A percentile compares a stretch with the other conserved stretches of the same genome.
Evolutionary conservation across 92 coral and sea anemone species (phyloP).

Genomic region (Montipora capitata): DNA sequence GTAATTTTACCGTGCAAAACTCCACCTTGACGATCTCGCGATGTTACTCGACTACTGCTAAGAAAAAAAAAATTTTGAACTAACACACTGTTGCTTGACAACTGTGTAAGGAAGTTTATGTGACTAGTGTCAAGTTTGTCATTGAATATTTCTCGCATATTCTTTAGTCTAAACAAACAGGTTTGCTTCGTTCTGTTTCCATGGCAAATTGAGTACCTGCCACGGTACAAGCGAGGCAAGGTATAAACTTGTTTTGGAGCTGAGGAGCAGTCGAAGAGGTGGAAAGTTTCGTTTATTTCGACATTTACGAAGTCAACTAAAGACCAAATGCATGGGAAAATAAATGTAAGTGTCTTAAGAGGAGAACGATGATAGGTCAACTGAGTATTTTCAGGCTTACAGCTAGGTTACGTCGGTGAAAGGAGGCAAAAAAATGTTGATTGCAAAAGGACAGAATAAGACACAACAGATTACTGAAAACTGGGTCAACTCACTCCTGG

Average conservation of each 20-base stretch:
- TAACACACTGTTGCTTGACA: slow-evolving; percentile 26
- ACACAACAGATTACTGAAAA: neutral
- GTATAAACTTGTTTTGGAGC: neutral
- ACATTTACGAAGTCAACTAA: too few relatives aligned
- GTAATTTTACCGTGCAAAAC: slow-evolving; percentile 15
- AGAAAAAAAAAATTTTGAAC: neutral
- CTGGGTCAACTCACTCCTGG: neutral
- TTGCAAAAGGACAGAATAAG: too few relatives aligned
- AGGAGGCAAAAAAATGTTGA: neutral
- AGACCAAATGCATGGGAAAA: too few relatives aligned
- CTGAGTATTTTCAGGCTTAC: too few relatives aligned
- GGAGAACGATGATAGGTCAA: too few relatives aligned
- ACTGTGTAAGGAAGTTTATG: neutral
- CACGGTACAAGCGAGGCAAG: slow-evolving; percentile 34
- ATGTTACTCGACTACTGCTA: neutral
- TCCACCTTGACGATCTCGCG: neutral
- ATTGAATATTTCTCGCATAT: slow-evolving; percentile 31
- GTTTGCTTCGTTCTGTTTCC: slow-evolving; percentile 21
- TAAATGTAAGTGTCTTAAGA: too few relatives aligned
- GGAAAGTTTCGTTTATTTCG: too few relatives aligned
- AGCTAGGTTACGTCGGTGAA: too few relatives aligned
- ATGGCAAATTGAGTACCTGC: slow-evolving; percentile 42
- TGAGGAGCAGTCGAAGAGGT: too few relatives aligned
- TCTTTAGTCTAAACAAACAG: slow-evolving; percentile 52
- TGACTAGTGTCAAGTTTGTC: slow-evolving; percentile 32